Evolutionary conservation across 2,888 invertebrate species (phyloP).

Genomic region (Apodemia hepburni): DNA sequence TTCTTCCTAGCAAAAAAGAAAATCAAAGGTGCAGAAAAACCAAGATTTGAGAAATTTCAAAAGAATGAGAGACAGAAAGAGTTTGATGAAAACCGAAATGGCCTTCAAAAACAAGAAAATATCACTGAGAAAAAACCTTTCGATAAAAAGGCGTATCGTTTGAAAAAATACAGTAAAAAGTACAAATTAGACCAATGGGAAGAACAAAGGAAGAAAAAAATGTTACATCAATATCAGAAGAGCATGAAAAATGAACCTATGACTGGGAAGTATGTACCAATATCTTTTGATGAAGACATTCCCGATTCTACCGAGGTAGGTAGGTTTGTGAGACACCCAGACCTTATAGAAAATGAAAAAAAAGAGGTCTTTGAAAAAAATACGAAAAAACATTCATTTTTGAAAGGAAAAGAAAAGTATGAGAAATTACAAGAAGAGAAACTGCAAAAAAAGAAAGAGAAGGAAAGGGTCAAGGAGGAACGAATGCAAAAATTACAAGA

Average conservation of each 20-base stretch:
- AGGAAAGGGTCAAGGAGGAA: constrained; percentile 74
- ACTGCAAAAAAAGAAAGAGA: constrained; percentile 66
- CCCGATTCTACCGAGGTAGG: constrained; percentile 49
- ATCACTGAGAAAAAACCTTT: constrained; percentile 77
- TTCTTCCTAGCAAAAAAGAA: constrained; percentile 57
- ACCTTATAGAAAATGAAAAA: constrained; percentile 48
- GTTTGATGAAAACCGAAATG: constrained; percentile 48
- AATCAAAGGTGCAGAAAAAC: constrained; percentile 29
- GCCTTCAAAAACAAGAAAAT: constrained; percentile 26
- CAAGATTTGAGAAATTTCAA: constrained; percentile 27
- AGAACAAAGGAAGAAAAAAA: constrained; percentile 80
- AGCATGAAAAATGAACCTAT: constrained; percentile 71
- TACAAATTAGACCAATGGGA: constrained; percentile 86
- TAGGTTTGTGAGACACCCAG: constrained; percentile 66
- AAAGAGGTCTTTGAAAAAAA: constrained; percentile 32
- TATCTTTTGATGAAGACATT: constrained; percentile 70
- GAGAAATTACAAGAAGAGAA: constrained; percentile 79
- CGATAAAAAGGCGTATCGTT: constrained; percentile 83
- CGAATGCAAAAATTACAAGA: constrained; percentile 81
- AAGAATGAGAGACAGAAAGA: constrained; percentile 46
- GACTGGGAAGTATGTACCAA: constrained; percentile 64
- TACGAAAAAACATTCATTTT: constrained; percentile 59
- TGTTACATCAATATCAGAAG: constrained; percentile 79
- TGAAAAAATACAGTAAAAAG: constrained; percentile 85
- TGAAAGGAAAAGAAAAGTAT: constrained; percentile 77